These are phyloP conservation scores for Stichopus chloronotus DNA, from an alignment of 35 echinoderm and acorn worm genomes.

Conservation along the genomic window DNA sequence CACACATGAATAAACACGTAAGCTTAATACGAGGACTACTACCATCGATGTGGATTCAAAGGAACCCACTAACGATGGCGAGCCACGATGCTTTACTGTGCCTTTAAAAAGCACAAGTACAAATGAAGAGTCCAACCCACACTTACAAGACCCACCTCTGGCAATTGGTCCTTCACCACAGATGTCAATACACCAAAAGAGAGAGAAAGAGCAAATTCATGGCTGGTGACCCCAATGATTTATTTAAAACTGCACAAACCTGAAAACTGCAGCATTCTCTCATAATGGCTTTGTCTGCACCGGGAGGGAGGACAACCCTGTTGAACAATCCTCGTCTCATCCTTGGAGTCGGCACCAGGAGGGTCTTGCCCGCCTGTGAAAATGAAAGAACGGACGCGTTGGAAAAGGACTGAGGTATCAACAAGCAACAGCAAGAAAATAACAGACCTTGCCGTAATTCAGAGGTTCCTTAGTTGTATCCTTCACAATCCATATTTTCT, in stretches of 20 bases:
- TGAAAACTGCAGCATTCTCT: slow-evolving; percentile 83
- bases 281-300: slow-evolving; percentile 66
- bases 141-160: too few species aligned
- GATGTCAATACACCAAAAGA: too few species aligned
- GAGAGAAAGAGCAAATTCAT: too few species aligned
- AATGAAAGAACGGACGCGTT: background rate
- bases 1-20: too few species aligned
- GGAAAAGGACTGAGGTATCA: background rate
- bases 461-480: background rate
- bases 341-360: slow-evolving; percentile 87
- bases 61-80: too few species aligned
- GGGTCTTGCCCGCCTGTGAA: slow-evolving; percentile 72
- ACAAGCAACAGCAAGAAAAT: background rate
- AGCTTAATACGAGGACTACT: too few species aligned
- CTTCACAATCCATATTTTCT: background rate
- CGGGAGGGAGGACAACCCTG: slow-evolving; percentile 70
- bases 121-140: too few species aligned
- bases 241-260: slow-evolving; percentile 37
- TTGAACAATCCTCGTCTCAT: slow-evolving; percentile 82
- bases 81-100: too few species aligned
- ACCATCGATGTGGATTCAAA: too few species aligned
- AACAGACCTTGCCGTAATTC: background rate
- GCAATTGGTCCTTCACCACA: too few species aligned
- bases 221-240: too few species aligned
- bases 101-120: too few species aligned